phyloP scores from a whole-genome alignment of 2,888 invertebrate species.

The Drosophila tripunctata region DNA sequence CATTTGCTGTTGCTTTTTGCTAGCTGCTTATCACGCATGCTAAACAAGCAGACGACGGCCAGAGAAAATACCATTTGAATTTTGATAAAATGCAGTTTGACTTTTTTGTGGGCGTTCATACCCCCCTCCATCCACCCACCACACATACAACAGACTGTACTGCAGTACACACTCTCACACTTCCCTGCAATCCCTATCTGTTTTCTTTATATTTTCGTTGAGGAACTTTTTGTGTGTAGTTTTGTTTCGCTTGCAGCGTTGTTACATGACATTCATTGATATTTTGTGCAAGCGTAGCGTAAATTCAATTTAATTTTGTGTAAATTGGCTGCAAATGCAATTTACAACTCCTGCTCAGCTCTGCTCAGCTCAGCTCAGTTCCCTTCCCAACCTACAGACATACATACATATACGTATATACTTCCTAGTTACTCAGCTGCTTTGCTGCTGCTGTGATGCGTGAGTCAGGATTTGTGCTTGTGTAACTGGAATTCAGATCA shows the following conservation, averaged over 20 bases:
- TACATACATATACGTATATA: too few species aligned
- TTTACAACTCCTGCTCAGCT: slow-evolving; percentile 57
- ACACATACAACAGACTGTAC: not conserved
- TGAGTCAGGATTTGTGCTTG: slow-evolving; percentile 40
- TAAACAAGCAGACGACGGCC: slow-evolving; percentile 64
- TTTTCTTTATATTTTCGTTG: slow-evolving; percentile 16
- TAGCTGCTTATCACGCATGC: slow-evolving; percentile 73
- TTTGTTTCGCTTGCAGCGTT: slow-evolving; percentile 37
- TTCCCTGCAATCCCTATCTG: not conserved
- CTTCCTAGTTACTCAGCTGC: too few species aligned
- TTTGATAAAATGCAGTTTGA: slow-evolving; percentile 75
- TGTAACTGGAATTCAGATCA: slow-evolving; percentile 11
- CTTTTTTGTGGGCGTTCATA: slow-evolving; percentile 57
- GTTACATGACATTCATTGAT: slow-evolving; percentile 73
- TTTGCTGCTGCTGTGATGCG: slow-evolving; percentile 14
- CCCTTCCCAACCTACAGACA: too few species aligned
- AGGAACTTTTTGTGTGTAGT: slow-evolving; percentile 1
- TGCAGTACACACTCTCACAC: slow-evolving; percentile 3
- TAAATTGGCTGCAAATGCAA: slow-evolving; percentile 77
- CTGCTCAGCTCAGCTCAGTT: too few species aligned
- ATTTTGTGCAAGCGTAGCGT: slow-evolving; percentile 73
- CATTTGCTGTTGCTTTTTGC: slow-evolving; percentile 42
- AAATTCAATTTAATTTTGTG: slow-evolving; percentile 77
- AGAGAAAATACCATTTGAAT: slow-evolving; percentile 72
- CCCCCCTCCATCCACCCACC: not conserved